Evolutionary conservation across 2,113 vertebrate species (phyloP).

Genomic region (Illadopsis cleaveri): DNA sequence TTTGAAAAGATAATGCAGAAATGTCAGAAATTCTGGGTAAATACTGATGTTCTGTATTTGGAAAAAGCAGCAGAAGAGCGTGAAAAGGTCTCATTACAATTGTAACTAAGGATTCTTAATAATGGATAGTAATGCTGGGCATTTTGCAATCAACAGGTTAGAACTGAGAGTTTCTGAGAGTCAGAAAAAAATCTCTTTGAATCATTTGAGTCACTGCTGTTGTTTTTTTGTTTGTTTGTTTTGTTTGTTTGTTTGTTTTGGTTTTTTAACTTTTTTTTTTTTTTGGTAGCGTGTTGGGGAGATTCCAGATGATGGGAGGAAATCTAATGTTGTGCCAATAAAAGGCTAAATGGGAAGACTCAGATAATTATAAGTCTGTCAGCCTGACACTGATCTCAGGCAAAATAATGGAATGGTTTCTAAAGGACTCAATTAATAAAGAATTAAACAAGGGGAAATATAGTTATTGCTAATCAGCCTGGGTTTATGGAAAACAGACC

Average conservation of each 20-base stretch:
- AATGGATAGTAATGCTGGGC: background rate
- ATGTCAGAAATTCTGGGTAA: background rate
- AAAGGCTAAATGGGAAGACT: slow-evolving; percentile 36
- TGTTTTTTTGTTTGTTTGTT: background rate
- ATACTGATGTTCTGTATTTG: background rate
- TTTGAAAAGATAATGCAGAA: background rate
- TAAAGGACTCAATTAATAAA: slow-evolving; percentile 59
- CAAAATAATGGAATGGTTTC: slow-evolving; percentile 57
- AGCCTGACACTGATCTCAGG: slow-evolving; percentile 39
- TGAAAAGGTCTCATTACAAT: background rate
- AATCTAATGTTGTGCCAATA: slow-evolving; percentile 55
- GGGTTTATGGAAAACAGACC: slow-evolving; percentile 53
- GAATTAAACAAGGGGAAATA: slow-evolving; percentile 43
- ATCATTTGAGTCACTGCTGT: background rate
- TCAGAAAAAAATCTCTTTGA: background rate
- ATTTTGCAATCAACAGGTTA: background rate
- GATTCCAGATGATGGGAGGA: background rate
- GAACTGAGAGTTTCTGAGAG: background rate
- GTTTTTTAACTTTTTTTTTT: background rate
- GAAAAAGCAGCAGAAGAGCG: background rate
- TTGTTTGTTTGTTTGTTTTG: background rate
- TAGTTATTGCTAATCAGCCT: slow-evolving; percentile 39
- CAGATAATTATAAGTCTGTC: slow-evolving; percentile 39
- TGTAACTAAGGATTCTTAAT: background rate
- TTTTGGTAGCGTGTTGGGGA: background rate